Base-by-base conservation (phyloP, 2,113 vertebrate species). In the Mus spicilegus region DNA sequence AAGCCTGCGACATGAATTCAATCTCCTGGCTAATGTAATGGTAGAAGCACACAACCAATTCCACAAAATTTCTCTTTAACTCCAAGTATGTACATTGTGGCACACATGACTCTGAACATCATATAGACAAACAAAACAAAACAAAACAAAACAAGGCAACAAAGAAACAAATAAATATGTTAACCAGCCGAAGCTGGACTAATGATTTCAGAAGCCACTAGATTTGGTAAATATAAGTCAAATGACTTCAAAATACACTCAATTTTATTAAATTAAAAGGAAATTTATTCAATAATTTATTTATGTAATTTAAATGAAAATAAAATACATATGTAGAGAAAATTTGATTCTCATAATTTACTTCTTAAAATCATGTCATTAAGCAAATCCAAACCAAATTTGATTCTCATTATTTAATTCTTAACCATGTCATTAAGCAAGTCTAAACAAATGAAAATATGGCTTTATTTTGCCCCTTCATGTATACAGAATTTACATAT, bases 351-450 rank as follows among this genome's bases (percentile, higher is more conserved):
- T 90, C 2, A 30, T 80, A 14, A 22, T 67, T 20, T 9, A 39
- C 19, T n/a, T 54, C 22, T 56, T 73, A 56, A 96, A 91, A 86
- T 46, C 91, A 91, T 54, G 93, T 28, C 24, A 46, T 72, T 89
- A 78, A 78, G 26, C 4, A 92, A 92, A 92, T 72, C 49, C 0
- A 80, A 84, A 2, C 4, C 84, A 61, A 82, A 92, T 1, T 80
- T 93, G 28, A 36, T 54, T 51, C 0, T 92, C 3, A 30, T 80
- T 20, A 20, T 67, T 20, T 8, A 39, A 26, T n/a, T 51, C 26
- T 56, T 73, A 54, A 96, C 39, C 91, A 91, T 54, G 93, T 30
- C 24, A 49, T 67, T 89, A 78, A 73, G 28, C 4, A 90, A 92
- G 90, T 72, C 51, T 0, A 87, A 84, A 2, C 4, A 88, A 61